Evolutionary conservation across 1,140 invertebrate species (phyloP).

Genomic region (Micrasema longulum): DNA sequence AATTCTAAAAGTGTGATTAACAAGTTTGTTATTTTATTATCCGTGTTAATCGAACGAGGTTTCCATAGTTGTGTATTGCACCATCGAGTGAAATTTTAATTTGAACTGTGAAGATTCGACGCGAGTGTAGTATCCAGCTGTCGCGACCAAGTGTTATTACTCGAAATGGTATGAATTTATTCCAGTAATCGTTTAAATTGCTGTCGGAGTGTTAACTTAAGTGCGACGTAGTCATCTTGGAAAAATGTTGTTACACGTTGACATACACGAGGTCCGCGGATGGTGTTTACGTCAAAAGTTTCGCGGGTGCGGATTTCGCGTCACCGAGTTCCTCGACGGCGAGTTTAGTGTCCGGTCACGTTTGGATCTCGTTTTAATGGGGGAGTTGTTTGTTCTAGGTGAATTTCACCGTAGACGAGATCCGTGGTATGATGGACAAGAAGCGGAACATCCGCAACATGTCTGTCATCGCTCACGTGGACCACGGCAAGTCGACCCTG

Average conservation of each 20-base stretch:
- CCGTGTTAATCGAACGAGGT: constrained; percentile 54
- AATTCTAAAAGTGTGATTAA: constrained; percentile 54
- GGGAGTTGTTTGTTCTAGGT: constrained; percentile 76
- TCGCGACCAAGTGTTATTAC: constrained; percentile 26
- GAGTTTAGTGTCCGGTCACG: background rate
- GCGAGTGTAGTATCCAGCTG: constrained; percentile 57
- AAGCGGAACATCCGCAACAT: constrained; percentile 99
- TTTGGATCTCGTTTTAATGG: constrained; percentile 3
- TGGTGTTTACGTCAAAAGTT: constrained; percentile 44
- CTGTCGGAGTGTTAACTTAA: background rate
- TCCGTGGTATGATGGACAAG: constrained; percentile 99
- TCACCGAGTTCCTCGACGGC: background rate
- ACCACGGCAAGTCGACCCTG: constrained; percentile 99
- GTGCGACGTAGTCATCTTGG: constrained; percentile 3
- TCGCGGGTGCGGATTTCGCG: background rate
- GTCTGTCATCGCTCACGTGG: constrained; percentile 99
- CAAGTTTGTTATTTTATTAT: constrained; percentile 60
- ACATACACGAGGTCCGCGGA: constrained; percentile 29
- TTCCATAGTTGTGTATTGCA: constrained; percentile 54
- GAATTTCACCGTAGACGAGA: constrained; percentile 99
- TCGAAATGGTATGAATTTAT: constrained; percentile 10
- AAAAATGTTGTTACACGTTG: constrained; percentile 31
- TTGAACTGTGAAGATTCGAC: constrained; percentile 56
- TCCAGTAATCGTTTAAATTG: background rate
- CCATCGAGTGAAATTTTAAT: constrained; percentile 56